These are phyloP conservation scores for Cheilosia scutellata DNA, from an alignment of 2,888 invertebrate genomes.

Conservation along the genomic window DNA sequence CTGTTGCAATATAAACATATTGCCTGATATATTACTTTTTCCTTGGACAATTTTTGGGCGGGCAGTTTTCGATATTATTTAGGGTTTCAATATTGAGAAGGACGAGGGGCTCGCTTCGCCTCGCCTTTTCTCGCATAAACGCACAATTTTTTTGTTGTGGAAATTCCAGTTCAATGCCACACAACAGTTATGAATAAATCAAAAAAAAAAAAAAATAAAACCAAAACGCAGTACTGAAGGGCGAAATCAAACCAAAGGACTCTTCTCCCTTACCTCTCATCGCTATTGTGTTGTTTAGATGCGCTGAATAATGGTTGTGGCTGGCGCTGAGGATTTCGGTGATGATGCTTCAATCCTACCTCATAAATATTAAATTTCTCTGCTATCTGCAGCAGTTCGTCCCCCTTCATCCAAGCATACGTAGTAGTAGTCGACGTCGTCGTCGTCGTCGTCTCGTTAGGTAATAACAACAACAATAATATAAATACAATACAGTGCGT, in stretches of 20 bases:
- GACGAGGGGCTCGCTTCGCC: slow-evolving; percentile 52
- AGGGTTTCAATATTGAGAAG: slow-evolving; percentile 49
- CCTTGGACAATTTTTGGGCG: slow-evolving; percentile 57
- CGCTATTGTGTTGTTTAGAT: slow-evolving; percentile 63
- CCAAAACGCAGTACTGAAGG: slow-evolving; percentile 39
- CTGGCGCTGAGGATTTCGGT: slow-evolving; percentile 69
- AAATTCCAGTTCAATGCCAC: slow-evolving; percentile 66
- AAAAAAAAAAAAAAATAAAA: slow-evolving; percentile 38
- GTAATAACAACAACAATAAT: slow-evolving; percentile 60
- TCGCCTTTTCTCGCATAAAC: slow-evolving; percentile 61
- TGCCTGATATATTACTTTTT: slow-evolving; percentile 49
- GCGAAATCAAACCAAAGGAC: slow-evolving; percentile 55
- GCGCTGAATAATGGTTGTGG: slow-evolving; percentile 66
- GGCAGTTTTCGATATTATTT: slow-evolving; percentile 53
- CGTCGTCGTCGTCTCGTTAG: slow-evolving; percentile 34
- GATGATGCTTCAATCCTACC: slow-evolving; percentile 70
- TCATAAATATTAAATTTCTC: slow-evolving; percentile 69
- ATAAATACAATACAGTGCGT: slow-evolving; percentile 36
- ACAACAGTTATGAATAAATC: slow-evolving; percentile 72
- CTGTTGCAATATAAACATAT: slow-evolving; percentile 57
- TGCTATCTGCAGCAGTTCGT: slow-evolving; percentile 35
- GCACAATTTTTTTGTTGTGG: slow-evolving; percentile 65
- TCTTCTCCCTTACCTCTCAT: slow-evolving; percentile 42
- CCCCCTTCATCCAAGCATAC: slow-evolving; percentile 26
- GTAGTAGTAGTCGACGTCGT: slow-evolving; percentile 6